Percentiles rank a stretch among this genome's conserved stretches.
These are phyloP conservation scores for Sussaba pulchella DNA, from an alignment of 2,888 invertebrate genomes.

Conservation along the genomic window DNA sequence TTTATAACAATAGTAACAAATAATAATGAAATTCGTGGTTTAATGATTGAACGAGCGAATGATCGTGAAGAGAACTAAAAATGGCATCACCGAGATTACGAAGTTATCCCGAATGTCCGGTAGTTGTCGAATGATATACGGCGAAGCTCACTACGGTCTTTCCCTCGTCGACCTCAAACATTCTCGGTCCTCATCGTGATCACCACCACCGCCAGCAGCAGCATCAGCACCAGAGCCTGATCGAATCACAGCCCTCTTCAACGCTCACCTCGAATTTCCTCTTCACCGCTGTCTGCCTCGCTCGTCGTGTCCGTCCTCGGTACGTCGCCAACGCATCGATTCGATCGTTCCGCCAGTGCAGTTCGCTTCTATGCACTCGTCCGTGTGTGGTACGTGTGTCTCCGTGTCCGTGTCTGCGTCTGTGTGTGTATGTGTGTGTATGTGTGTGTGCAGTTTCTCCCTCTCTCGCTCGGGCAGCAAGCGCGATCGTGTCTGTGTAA, in stretches of 20 bases:
- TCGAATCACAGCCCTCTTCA: constrained; percentile 33
- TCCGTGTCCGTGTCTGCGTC: no score
- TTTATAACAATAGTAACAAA: neutral
- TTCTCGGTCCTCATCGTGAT: constrained; percentile 9
- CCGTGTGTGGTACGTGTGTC: no score
- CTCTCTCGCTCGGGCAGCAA: neutral
- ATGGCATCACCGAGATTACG: constrained; percentile 7
- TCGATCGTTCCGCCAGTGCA: constrained; percentile 48
- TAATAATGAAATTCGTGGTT: constrained; percentile 13
- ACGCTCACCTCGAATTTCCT: constrained; percentile 42
- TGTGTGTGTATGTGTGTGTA: neutral
- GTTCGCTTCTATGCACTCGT: neutral
- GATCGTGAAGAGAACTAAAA: neutral
- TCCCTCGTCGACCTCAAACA: neutral
- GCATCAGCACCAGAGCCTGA: constrained; percentile 27
- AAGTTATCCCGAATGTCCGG: neutral
- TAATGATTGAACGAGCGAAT: neutral
- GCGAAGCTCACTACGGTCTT: neutral
- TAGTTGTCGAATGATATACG: neutral
- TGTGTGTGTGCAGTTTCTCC: neutral
- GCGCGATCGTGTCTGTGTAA: constrained; percentile 16
- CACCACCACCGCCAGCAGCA: no score
- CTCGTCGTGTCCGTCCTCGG: constrained; percentile 33
- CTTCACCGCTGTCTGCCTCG: constrained; percentile 28
- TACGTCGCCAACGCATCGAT: constrained; percentile 47